Evolutionary conservation across 2,888 invertebrate species (phyloP).

Genomic region (Ormyrus labotus): DNA sequence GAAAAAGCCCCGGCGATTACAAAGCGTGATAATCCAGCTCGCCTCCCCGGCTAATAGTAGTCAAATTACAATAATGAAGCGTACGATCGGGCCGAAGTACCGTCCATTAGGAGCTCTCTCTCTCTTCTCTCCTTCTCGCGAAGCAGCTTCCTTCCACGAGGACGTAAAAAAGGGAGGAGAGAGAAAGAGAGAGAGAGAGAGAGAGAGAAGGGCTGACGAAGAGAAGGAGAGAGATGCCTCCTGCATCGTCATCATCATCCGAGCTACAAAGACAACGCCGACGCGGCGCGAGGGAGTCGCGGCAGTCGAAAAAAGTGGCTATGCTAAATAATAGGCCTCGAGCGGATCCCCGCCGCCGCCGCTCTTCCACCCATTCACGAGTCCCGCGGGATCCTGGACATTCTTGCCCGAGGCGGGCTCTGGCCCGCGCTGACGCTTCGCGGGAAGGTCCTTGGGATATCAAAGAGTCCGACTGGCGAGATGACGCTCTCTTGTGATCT

Average conservation of each 20-base stretch:
- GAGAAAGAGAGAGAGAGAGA: slow-evolving; percentile 14
- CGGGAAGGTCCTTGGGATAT: too few species aligned
- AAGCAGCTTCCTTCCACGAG: neutral
- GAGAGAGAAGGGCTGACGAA: slow-evolving; percentile 35
- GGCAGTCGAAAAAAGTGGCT: slow-evolving; percentile 73
- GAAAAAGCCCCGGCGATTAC: slow-evolving; percentile 53
- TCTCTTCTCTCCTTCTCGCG: too few species aligned
- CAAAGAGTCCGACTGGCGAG: too few species aligned
- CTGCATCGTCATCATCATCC: slow-evolving; percentile 75
- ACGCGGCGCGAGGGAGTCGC: slow-evolving; percentile 64
- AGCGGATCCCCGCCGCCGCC: slow-evolving; percentile 58
- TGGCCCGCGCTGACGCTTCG: too few species aligned
- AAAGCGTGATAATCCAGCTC: slow-evolving; percentile 59
- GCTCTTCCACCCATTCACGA: slow-evolving; percentile 10
- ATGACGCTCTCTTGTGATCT: too few species aligned
- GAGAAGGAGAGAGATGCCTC: slow-evolving; percentile 54
- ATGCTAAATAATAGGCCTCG: slow-evolving; percentile 75
- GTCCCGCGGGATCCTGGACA: slow-evolving; percentile 24
- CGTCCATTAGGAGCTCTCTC: slow-evolving; percentile 66
- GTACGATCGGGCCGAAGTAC: slow-evolving; percentile 63
- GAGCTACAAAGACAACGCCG: slow-evolving; percentile 74
- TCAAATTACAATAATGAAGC: slow-evolving; percentile 71
- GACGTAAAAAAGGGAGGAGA: slow-evolving; percentile 15
- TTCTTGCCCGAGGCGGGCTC: neutral
- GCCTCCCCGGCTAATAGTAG: slow-evolving; percentile 62